phyloP scores from a whole-genome alignment of 1,140 invertebrate species.

The Physella acuta region DNA sequence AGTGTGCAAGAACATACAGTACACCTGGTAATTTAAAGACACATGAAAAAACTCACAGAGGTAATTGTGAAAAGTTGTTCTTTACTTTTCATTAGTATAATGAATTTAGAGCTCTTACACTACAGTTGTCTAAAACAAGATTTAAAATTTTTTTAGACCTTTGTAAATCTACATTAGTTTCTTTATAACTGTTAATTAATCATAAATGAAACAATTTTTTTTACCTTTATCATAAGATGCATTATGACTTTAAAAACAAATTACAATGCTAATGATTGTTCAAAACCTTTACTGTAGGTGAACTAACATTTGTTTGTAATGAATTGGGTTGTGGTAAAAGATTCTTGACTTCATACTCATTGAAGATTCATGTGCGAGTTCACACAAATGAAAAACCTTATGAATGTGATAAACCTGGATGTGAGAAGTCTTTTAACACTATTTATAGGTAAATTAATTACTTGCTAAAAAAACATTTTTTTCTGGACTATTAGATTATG shows the following conservation, averaged over 20 bases:
- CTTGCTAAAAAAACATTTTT: no score
- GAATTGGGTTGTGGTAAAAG: constrained; percentile 86
- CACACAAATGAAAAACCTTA: constrained; percentile 94
- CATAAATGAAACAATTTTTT: not conserved
- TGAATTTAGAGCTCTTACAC: no score
- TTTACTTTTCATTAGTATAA: no score
- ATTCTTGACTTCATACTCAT: constrained; percentile 89
- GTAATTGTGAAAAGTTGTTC: no score
- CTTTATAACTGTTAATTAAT: not conserved
- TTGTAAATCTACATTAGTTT: no score
- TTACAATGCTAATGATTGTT: not conserved
- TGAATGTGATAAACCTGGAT: constrained; percentile 73
- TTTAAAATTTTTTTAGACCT: no score
- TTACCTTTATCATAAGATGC: not conserved
- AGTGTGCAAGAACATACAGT: constrained; percentile 86
- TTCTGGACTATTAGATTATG: no score
- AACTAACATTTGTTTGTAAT: constrained; percentile 90
- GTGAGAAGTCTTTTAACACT: constrained; percentile 92
- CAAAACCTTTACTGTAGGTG: constrained; percentile 69
- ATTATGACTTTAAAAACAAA: not conserved
- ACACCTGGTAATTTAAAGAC: constrained; percentile 92
- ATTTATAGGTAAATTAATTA: constrained; percentile 80
- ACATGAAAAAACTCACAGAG: constrained; percentile 94
- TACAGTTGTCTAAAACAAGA: no score
- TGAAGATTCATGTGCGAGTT: constrained; percentile 91